Percentiles rank a stretch among this genome's conserved stretches.
Evolutionary conservation across 2,113 vertebrate species (phyloP).

Genomic region (Lethenteron reissneri): DNA sequence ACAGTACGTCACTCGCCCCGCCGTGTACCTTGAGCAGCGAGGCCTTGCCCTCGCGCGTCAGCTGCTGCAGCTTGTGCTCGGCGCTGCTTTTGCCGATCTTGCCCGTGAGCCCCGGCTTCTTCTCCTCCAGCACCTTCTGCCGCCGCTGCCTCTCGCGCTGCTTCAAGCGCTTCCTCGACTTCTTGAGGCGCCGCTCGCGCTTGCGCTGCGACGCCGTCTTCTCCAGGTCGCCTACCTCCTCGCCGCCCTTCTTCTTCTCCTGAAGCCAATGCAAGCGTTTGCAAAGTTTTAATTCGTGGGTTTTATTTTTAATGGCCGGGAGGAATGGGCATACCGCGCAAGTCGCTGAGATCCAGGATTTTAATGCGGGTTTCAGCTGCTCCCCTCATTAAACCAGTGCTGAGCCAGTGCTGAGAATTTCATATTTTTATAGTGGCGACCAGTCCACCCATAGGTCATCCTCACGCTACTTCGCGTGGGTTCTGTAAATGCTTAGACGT

Average conservation of each 20-base stretch:
- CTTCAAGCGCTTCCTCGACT: conserved; percentile 37
- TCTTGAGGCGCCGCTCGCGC: conserved; percentile 56
- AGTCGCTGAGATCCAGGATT: too few species aligned
- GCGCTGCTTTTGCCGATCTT: conserved; percentile 35
- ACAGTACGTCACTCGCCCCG: too few species aligned
- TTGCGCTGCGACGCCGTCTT: conserved; percentile 74
- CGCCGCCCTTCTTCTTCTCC: conserved; percentile 77
- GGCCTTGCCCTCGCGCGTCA: conserved; percentile 50
- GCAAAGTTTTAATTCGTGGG: too few species aligned
- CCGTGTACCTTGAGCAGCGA: conserved; percentile 43
- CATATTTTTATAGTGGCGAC: too few species aligned
- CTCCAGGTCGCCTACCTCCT: conserved; percentile 45
- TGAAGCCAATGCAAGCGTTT: conserved; percentile 15
- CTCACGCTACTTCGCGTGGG: too few species aligned
- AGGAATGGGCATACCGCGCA: too few species aligned
- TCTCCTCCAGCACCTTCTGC: conserved; percentile 38
- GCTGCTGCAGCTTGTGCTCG: conserved; percentile 33
- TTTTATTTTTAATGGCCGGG: too few species aligned
- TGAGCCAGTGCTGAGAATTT: too few species aligned
- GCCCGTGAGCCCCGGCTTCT: conserved; percentile 17
- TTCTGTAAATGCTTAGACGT: too few species aligned
- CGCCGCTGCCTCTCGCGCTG: conserved; percentile 39
- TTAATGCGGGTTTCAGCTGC: too few species aligned
- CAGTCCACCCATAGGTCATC: too few species aligned
- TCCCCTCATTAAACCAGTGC: too few species aligned